These are phyloP conservation scores for Diachasmimorpha longicaudata DNA, from an alignment of 1,140 invertebrate genomes.

Conservation along the genomic window DNA sequence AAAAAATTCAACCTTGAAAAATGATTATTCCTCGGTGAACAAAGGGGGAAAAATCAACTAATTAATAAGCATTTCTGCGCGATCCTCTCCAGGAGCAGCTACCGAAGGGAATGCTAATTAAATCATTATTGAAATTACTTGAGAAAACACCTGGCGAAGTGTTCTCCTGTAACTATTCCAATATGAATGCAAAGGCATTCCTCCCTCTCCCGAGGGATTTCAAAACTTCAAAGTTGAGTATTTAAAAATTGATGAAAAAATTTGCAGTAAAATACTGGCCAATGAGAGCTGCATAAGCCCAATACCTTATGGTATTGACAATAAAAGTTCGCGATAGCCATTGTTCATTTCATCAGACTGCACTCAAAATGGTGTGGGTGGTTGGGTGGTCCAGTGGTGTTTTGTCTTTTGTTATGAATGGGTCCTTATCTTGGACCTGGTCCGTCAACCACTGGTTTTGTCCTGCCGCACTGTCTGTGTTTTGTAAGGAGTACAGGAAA, in stretches of 20 bases:
- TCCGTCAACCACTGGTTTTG: constrained; percentile 50
- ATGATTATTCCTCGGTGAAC: neutral
- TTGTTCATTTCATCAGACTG: neutral
- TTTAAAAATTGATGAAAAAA: neutral
- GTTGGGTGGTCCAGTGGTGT: constrained; percentile 38
- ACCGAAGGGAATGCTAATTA: constrained; percentile 57
- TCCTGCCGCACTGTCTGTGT: constrained; percentile 39
- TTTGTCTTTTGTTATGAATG: constrained; percentile 62
- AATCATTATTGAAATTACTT: constrained; percentile 58
- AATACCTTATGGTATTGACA: neutral
- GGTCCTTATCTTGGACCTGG: constrained; percentile 57
- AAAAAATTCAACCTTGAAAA: too few species aligned
- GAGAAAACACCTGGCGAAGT: constrained; percentile 40
- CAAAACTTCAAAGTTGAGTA: neutral
- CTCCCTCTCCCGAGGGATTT: neutral
- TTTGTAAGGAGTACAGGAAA: constrained; percentile 60
- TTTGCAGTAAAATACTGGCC: neutral
- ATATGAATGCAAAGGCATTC: constrained; percentile 12
- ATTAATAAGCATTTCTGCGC: constrained; percentile 56
- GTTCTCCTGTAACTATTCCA: constrained; percentile 20
- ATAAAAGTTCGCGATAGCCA: constrained; percentile 33
- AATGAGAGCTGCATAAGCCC: too few species aligned
- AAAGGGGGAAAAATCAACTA: neutral
- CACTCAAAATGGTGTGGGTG: constrained; percentile 8
- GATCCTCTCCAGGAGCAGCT: constrained; percentile 37